phyloP scores from a whole-genome alignment of 2,797 vertebrate species.

The Cygnus olor region DNA sequence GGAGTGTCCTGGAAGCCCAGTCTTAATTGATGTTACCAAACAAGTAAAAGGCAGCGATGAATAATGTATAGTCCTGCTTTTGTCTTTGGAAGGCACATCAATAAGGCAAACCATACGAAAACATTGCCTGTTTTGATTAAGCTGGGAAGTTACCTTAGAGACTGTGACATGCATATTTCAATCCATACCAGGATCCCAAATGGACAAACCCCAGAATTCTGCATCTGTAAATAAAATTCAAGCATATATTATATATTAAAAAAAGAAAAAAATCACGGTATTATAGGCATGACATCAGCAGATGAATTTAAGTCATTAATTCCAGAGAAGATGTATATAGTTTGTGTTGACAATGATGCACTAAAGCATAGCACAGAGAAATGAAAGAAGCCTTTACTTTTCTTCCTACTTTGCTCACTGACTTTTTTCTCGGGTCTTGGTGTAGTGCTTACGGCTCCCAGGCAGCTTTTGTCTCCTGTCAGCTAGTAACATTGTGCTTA shows the following conservation, averaged over 20 bases:
- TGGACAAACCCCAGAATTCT: neutral
- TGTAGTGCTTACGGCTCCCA: neutral
- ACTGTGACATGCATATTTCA: neutral
- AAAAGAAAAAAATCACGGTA: neutral
- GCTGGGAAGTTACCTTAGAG: neutral
- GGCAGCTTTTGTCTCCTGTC: neutral
- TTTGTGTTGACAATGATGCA: neutral
- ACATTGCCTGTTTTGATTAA: neutral
- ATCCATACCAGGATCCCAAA: neutral
- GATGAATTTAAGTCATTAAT: neutral
- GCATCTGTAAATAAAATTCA: neutral
- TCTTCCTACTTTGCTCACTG: neutral
- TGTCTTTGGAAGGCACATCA: neutral
- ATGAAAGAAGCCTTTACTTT: neutral
- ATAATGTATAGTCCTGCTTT: slow-evolving; percentile 1
- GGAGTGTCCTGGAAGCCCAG: neutral
- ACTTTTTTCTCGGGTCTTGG: neutral
- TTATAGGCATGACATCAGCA: neutral
- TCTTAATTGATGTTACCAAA: neutral
- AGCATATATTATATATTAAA: neutral
- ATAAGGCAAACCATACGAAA: neutral
- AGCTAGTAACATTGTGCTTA: neutral
- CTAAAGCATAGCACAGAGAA: neutral
- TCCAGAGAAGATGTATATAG: neutral
- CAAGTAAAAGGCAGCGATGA: neutral